These are phyloP conservation scores for Trachelus stipa DNA, from an alignment of 2,888 invertebrate species.

Conservation along the genomic window DNA sequence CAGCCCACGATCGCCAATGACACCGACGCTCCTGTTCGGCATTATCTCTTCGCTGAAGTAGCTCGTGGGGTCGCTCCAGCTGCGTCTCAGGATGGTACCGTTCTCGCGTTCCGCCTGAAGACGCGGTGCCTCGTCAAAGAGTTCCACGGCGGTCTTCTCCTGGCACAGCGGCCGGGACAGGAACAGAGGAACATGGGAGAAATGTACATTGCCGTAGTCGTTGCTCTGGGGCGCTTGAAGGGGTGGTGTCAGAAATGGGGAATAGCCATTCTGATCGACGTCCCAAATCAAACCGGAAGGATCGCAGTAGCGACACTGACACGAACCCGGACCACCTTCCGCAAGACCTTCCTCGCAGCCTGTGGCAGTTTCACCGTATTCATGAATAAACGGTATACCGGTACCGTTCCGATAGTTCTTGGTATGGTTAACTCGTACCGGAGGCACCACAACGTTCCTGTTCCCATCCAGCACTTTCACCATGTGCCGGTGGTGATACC, in stretches of 20 bases:
- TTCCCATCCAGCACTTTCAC: slow-evolving; percentile 69
- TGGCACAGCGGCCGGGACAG: slow-evolving; percentile 28
- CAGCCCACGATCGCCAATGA: slow-evolving; percentile 61
- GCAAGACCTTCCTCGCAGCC: slow-evolving; percentile 43
- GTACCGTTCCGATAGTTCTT: not conserved
- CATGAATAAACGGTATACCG: slow-evolving; percentile 36
- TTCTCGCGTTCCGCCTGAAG: slow-evolving; percentile 68
- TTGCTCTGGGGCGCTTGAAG: slow-evolving; percentile 45
- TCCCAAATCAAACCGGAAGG: slow-evolving; percentile 82
- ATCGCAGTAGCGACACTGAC: slow-evolving; percentile 83
- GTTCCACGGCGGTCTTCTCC: slow-evolving; percentile 29
- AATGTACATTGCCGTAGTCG: slow-evolving; percentile 29
- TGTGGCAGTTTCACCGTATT: slow-evolving; percentile 32
- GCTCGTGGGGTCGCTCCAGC: slow-evolving; percentile 75
- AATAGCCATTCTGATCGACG: slow-evolving; percentile 72
- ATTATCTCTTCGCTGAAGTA: slow-evolving; percentile 59
- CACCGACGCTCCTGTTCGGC: slow-evolving; percentile 64
- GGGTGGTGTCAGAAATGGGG: slow-evolving; percentile 68
- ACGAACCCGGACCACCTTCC: slow-evolving; percentile 50
- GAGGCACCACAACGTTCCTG: slow-evolving; percentile 49
- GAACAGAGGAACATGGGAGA: slow-evolving; percentile 30
- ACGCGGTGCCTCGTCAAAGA: slow-evolving; percentile 68
- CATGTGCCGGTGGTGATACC: slow-evolving; percentile 63
- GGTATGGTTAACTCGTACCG: slow-evolving; percentile 10
- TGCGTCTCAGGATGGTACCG: slow-evolving; percentile 67